phyloP scores from a whole-genome alignment of 2,113 vertebrate genomes.

The Herpetotheres cachinnans region DNA sequence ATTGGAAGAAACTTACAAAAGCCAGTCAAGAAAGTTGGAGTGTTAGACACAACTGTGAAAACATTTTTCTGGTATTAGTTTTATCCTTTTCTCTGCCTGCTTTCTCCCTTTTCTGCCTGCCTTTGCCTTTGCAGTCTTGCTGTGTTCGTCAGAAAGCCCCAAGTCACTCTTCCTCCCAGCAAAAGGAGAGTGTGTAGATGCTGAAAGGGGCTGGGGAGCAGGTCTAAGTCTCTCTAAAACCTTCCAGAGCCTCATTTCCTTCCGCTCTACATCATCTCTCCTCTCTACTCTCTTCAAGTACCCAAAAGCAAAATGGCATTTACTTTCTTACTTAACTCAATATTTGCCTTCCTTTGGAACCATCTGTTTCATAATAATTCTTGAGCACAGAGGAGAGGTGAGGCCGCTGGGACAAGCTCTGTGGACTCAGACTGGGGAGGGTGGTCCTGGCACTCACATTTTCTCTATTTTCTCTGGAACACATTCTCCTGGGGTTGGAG shows the following conservation, averaged over 20 bases:
- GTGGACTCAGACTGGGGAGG: neutral
- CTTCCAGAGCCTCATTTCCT: neutral
- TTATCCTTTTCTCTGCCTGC: neutral
- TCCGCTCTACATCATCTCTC: neutral
- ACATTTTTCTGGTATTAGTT: neutral
- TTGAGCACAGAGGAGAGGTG: neutral
- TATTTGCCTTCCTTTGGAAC: slow-evolving; percentile 40
- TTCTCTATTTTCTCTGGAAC: neutral
- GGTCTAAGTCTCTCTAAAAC: neutral
- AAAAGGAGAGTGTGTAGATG: neutral
- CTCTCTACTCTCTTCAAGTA: neutral
- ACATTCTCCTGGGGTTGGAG: neutral
- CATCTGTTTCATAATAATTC: neutral
- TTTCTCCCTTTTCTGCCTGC: neutral
- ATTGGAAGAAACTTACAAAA: neutral
- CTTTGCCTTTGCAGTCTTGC: neutral
- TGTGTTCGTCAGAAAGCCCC: neutral
- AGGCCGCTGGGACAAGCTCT: neutral
- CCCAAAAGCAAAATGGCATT: slow-evolving; percentile 19
- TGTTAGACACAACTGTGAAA: neutral
- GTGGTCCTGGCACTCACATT: neutral
- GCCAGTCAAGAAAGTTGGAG: neutral
- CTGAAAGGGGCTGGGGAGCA: neutral
- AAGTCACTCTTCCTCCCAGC: neutral
- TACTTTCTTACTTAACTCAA: slow-evolving; percentile 7